Evolutionary conservation across 2,113 vertebrate genomes (phyloP).

Genomic region (Oncorhynchus keta): DNA sequence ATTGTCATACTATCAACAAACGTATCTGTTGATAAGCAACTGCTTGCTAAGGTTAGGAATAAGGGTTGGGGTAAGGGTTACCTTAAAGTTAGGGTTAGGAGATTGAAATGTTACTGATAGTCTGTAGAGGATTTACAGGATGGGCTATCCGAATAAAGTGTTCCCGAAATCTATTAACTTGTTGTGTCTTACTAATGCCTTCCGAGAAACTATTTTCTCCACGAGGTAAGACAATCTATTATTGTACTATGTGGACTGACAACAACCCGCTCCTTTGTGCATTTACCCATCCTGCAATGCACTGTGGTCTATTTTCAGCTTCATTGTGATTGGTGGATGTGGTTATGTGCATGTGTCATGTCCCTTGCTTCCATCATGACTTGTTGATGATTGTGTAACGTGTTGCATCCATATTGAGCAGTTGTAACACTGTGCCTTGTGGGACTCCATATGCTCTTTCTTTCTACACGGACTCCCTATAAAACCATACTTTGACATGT

Average conservation of each 20-base stretch:
- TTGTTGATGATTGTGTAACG: neutral
- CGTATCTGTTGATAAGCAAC: too few species aligned
- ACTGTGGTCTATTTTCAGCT: conserved; percentile 15
- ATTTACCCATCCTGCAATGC: conserved; percentile 10
- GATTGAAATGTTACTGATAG: too few species aligned
- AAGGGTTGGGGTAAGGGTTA: too few species aligned
- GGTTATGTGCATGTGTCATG: conserved; percentile 36
- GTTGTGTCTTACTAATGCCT: conserved; percentile 69
- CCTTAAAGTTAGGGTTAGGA: too few species aligned
- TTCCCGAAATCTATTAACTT: conserved; percentile 33
- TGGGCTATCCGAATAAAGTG: too few species aligned
- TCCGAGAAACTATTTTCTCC: conserved; percentile 65
- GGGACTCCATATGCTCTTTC: conserved; percentile 5
- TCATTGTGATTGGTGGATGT: conserved; percentile 6
- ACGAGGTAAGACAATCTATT: conserved; percentile 70
- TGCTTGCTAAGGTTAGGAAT: too few species aligned
- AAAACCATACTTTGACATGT: neutral
- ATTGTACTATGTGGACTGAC: conserved; percentile 5
- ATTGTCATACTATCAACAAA: too few species aligned
- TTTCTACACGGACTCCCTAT: conserved; percentile 2
- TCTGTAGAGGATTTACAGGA: too few species aligned
- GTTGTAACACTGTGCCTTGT: neutral
- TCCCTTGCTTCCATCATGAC: neutral
- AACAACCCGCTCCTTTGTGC: conserved; percentile 13
- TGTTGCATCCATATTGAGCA: neutral